Conservation (phyloP, 2,113 vertebrate species). For the Archilochus colubris region DNA sequence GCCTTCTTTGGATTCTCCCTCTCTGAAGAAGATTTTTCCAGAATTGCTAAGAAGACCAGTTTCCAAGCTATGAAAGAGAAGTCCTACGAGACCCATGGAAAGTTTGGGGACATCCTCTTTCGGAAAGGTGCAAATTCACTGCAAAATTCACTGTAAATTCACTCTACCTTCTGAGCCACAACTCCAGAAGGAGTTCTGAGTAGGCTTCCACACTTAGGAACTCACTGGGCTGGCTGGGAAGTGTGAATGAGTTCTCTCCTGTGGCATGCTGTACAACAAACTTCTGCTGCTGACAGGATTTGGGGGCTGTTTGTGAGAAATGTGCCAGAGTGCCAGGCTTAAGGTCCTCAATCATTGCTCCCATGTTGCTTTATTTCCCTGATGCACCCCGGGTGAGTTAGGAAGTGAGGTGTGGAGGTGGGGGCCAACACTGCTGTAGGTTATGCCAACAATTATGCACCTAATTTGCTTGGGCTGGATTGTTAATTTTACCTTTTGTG, state of each 20-base stretch:
- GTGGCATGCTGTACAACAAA: neutral
- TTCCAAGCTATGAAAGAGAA: constrained; percentile 81
- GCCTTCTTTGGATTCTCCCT: constrained; percentile 78
- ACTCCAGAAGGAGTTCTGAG: neutral
- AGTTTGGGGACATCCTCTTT: constrained; percentile 75
- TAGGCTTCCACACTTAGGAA: neutral
- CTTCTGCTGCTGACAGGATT: neutral
- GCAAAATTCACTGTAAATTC: neutral
- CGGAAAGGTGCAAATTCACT: constrained; percentile 60
- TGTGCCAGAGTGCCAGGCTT: neutral
- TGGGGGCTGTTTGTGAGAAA: neutral
- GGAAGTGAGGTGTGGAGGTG: neutral
- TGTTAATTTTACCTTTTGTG: neutral
- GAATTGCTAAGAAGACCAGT: constrained; percentile 69
- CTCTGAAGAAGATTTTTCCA: constrained; percentile 72
- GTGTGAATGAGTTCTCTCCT: neutral
- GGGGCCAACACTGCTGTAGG: neutral
- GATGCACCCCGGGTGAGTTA: neutral
- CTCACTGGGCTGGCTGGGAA: neutral
- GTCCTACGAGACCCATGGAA: constrained; percentile 69
- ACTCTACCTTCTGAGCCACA: neutral
- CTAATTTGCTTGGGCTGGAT: neutral
- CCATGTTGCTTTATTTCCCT: neutral
- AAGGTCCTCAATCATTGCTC: neutral
- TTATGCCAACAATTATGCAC: neutral